Evolutionary conservation across 1,140 invertebrate genomes (phyloP).

Genomic region (Aphis gossypii): DNA sequence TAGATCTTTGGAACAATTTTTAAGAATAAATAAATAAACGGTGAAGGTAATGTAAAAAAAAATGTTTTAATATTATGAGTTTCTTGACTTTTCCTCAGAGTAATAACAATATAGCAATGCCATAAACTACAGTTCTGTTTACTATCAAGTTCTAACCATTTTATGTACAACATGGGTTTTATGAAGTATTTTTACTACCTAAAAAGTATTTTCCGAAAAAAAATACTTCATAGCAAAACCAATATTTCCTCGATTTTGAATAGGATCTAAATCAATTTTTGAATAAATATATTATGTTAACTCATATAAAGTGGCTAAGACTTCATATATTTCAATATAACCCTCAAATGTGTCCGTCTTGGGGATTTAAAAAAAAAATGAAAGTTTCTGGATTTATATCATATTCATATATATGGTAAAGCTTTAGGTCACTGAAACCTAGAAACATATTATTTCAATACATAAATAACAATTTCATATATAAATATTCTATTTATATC

Average conservation of each 20-base stretch:
- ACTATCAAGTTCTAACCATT: not conserved
- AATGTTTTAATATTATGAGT: no score
- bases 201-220: not conserved
- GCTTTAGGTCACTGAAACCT: not conserved
- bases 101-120: not conserved
- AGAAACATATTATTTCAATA: not conserved
- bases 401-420: not conserved
- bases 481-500: no score
- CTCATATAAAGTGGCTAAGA: not conserved
- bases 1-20: no score
- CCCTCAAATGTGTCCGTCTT: not conserved
- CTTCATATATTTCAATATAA: not conserved
- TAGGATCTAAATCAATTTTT: not conserved
- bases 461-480: not conserved
- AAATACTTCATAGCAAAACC: not conserved
- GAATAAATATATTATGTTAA: not conserved
- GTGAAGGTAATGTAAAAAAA: no score
- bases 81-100: no score
- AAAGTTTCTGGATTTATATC: not conserved
- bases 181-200: not conserved
- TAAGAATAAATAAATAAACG: no score
- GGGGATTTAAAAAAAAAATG: not conserved
- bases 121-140: not conserved
- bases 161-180: not conserved
- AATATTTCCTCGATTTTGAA: not conserved